Evolutionary conservation across 2,113 vertebrate species (phyloP), one percentile per base, ranked within the genome.

Genomic region (Phrynosoma platyrhinos): DNA sequence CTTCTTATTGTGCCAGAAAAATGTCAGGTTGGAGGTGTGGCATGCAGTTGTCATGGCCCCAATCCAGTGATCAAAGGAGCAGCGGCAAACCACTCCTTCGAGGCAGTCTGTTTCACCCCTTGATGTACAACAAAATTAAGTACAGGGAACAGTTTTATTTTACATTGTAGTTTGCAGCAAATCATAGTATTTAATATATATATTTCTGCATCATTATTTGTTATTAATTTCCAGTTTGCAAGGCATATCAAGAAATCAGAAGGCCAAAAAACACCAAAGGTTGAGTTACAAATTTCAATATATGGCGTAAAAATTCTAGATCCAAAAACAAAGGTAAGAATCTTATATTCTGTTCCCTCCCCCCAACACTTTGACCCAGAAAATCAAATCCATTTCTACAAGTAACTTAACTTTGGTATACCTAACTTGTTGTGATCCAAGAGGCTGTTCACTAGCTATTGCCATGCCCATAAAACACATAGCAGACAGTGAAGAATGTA

Each of bases 231-330:
- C 18, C 79, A 99, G 99, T 99, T 99, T 97, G 98, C 99, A 94
- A 98, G 98, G 89, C 99, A 99, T 66, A 99, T 99, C 89, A 99
- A 99, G 95, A 99, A 99, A 95, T 99, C 99, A 2, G 99, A 99
- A 96, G 99, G 99, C 55, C 99, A 98, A 96, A 99, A 99, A 96
- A 98, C 94, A 0, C 98, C 99, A 27, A 99, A 99, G 95, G 98
- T 99, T 94, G 99, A 99, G 87, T 91, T 99, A 87, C 99, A 99
- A 93, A 99, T 99, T 94, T 99, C 99, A 87, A 99, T 99, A 92
- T 99, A 99, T 84, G 99, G 99, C 14, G 99, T 99, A 88, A 99
- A 99, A 97, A 98, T 99, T 95, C 95, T 99, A 82, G 99, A 99
- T 86, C 97, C 97, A 76, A 99, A 99, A 95, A 97, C 98, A 94